Evolutionary conservation across 2,888 invertebrate species (phyloP).

Genomic region (Latheticus oryzae): DNA sequence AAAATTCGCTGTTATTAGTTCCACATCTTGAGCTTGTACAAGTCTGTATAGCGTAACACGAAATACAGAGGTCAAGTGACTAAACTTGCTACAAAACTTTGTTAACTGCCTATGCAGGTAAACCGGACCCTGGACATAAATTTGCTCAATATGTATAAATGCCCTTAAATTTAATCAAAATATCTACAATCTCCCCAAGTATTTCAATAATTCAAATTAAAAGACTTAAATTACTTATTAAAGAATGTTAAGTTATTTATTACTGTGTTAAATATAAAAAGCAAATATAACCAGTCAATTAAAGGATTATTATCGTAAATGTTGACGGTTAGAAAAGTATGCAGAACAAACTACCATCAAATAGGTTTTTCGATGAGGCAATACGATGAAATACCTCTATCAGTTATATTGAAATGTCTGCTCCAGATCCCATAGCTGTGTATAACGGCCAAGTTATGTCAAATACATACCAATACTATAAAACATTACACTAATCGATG

Average conservation of each 20-base stretch:
- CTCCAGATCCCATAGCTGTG: slow-evolving; percentile 61
- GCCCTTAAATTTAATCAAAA: too few relatives aligned
- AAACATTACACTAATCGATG: slow-evolving; percentile 58
- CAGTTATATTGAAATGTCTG: slow-evolving; percentile 63
- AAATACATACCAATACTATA: slow-evolving; percentile 60
- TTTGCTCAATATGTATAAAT: too few relatives aligned
- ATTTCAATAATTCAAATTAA: too few relatives aligned
- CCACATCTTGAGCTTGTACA: slow-evolving; percentile 53
- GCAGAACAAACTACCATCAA: slow-evolving; percentile 22
- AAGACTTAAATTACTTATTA: too few relatives aligned
- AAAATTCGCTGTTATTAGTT: slow-evolving; percentile 52
- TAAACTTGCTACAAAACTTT: slow-evolving; percentile 58
- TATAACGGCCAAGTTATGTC: slow-evolving; percentile 62
- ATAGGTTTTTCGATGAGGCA: slow-evolving; percentile 33
- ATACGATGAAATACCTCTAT: slow-evolving; percentile 52
- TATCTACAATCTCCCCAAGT: too few relatives aligned
- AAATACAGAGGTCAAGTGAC: slow-evolving; percentile 57
- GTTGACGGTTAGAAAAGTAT: slow-evolving; percentile 31
- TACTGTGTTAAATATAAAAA: too few relatives aligned
- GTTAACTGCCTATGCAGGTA: slow-evolving; percentile 54
- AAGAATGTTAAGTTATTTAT: slow-evolving; percentile 30
- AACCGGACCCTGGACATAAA: slow-evolving; percentile 56
- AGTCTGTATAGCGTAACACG: slow-evolving; percentile 57
- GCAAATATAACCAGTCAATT: slow-evolving; percentile 25
- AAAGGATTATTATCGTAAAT: slow-evolving; percentile 19